Evolutionary conservation across 2,113 vertebrate species (phyloP).

Genomic region (Cyanoderma ruficeps): DNA sequence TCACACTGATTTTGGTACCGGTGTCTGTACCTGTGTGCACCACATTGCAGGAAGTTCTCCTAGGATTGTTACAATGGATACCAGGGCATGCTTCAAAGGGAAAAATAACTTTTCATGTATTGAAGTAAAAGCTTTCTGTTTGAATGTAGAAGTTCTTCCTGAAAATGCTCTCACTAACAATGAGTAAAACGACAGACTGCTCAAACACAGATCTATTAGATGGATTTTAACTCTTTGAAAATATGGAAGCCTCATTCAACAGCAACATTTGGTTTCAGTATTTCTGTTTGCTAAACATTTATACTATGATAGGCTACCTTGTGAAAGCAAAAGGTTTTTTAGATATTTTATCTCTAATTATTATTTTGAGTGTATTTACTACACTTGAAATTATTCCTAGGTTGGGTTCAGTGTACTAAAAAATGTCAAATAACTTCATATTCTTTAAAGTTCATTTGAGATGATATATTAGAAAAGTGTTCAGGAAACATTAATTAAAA

Average conservation of each 20-base stretch:
- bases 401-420: background rate
- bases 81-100: background rate
- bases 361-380: background rate
- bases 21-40: background rate
- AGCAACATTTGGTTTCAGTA: background rate
- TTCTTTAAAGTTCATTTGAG: conserved; percentile 23
- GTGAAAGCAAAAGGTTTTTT: background rate
- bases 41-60: background rate
- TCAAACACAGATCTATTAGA: background rate
- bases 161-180: background rate
- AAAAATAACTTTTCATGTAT: background rate
- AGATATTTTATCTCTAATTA: background rate
- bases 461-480: conserved; percentile 17
- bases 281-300: conserved; percentile 1
- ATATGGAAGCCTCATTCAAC: background rate
- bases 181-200: background rate
- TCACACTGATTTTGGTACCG: background rate
- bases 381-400: background rate
- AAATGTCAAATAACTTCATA: conserved; percentile 2
- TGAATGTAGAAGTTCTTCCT: background rate
- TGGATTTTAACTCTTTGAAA: background rate
- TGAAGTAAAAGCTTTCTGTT: background rate
- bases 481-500: conserved; percentile 35
- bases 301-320: background rate
- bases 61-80: background rate